Evolutionary conservation across 2,113 vertebrate genomes (phyloP).

Genomic region (Alouatta palliata): DNA sequence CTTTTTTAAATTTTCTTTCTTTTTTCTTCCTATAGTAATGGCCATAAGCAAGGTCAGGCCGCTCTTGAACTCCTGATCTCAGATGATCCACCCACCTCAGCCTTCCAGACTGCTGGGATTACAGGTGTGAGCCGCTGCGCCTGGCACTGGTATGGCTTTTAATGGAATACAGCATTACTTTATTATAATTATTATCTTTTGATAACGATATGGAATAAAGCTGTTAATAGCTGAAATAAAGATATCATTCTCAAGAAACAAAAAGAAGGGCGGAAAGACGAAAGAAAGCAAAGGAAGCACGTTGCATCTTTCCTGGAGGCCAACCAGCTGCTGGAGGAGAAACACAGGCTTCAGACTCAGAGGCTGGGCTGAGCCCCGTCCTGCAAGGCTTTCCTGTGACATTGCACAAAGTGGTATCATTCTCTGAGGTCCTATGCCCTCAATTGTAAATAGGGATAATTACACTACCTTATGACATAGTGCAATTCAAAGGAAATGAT

Average conservation of each 20-base stretch:
- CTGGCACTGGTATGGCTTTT: not conserved
- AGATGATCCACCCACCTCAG: too few species aligned
- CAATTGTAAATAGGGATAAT: not conserved
- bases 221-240: constrained; percentile 42
- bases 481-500: not conserved
- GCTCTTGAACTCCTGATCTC: too few species aligned
- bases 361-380: not conserved
- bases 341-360: not conserved
- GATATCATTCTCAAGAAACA: not conserved
- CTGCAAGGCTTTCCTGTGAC: not conserved
- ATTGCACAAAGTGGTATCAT: not conserved
- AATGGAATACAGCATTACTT: not conserved
- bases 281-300: not conserved
- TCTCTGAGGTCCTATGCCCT: not conserved
- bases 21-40: too few species aligned
- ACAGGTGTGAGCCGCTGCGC: too few species aligned
- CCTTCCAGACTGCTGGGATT: too few species aligned
- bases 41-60: too few species aligned
- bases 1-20: too few species aligned
- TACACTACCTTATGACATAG: not conserved
- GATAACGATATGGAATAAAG: constrained; percentile 10
- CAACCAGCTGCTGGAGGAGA: accelerated
- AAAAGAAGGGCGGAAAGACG: not conserved
- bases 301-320: not conserved
- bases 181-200: not conserved